Conservation (phyloP, 2,797 vertebrate species). For the Cynodonichthys magdalenae region DNA sequence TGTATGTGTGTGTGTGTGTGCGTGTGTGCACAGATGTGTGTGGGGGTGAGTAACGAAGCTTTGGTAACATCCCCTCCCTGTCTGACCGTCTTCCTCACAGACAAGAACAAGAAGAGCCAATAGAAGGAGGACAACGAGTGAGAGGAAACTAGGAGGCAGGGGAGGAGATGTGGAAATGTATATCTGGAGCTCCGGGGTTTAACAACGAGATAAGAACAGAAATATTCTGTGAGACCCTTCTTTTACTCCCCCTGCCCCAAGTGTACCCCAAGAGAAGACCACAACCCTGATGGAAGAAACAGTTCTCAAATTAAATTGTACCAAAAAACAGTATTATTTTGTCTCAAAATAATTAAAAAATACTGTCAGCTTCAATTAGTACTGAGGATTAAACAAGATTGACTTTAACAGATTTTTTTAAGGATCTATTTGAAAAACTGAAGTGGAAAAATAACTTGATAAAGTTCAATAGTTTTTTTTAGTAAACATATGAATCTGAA, state of each 20-base stretch:
- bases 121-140: constrained; percentile 30
- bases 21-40: constrained; percentile 15
- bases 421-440: background rate
- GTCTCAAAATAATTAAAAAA: fast-evolving
- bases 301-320: background rate
- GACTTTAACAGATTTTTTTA: background rate
- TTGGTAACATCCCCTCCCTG: constrained; percentile 79
- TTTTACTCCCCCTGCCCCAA: constrained; percentile 38
- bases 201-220: constrained; percentile 70
- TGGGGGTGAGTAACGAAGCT: constrained; percentile 70
- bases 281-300: constrained; percentile 13
- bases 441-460: background rate
- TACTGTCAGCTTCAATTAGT: background rate
- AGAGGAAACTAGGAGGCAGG: constrained; percentile 34
- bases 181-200: constrained; percentile 60
- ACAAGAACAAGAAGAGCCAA: constrained; percentile 65
- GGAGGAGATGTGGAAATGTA: constrained; percentile 60
- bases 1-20: background rate
- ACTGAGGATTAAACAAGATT: background rate
- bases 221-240: constrained; percentile 51
- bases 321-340: background rate
- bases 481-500: no score
- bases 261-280: constrained; percentile 37
- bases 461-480: no score
- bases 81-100: constrained; percentile 66